Evolutionary conservation across 2,888 invertebrate species (phyloP).

Genomic region (Anthophora plumipes): DNA sequence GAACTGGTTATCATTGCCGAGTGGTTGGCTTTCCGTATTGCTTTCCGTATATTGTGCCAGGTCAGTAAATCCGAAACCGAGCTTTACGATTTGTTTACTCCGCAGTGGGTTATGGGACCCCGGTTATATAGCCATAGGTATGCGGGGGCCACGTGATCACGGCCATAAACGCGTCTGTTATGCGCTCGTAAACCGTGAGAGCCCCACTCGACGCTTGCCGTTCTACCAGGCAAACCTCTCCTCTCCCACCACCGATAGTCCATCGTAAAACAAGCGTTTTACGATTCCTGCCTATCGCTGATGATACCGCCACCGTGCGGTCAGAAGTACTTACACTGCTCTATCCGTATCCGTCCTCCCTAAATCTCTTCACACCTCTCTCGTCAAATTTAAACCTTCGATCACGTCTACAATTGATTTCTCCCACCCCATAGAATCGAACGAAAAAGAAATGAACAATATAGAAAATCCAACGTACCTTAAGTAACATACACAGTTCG

Average conservation of each 20-base stretch:
- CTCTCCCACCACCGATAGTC: constrained; percentile 66
- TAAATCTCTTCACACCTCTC: constrained; percentile 42
- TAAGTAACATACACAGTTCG: too few species aligned
- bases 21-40: constrained; percentile 70
- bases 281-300: constrained; percentile 83
- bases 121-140: constrained; percentile 83
- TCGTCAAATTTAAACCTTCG: background rate
- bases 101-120: constrained; percentile 83
- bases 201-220: constrained; percentile 75
- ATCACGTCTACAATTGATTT: background rate
- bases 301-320: constrained; percentile 77
- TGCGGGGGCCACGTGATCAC: constrained; percentile 83
- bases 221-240: constrained; percentile 53
- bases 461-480: too few species aligned
- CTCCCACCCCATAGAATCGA: too few species aligned
- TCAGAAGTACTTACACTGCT: constrained; percentile 64
- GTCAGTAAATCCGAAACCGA: constrained; percentile 84
- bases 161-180: constrained; percentile 84
- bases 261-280: constrained; percentile 84
- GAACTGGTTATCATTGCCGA: constrained; percentile 69
- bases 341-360: constrained; percentile 32
- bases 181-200: constrained; percentile 84
- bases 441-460: background rate
- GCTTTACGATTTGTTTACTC: constrained; percentile 85
- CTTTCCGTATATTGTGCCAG: constrained; percentile 80